Evolutionary conservation across 2,113 vertebrate genomes (phyloP), one percentile per base, ranked within the genome.

Genomic region (Acrocephalus arundinaceus): DNA sequence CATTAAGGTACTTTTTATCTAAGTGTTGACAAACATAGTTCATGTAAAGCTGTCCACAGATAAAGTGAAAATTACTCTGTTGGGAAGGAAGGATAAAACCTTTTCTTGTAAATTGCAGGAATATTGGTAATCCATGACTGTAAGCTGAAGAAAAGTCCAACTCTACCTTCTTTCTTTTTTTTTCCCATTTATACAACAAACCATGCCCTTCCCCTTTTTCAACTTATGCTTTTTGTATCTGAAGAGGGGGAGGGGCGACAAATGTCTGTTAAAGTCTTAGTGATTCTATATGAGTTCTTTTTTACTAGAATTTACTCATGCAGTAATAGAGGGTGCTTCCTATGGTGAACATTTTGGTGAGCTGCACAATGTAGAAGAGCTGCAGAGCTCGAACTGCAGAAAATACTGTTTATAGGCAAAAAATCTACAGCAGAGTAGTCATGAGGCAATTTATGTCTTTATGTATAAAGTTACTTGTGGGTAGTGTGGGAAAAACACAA

Each of bases 201-300:
- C 3, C 7, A 6, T 1, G 1, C 2, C 4, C 59, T 63, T 51
- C 7, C 7, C 17, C 55, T 20, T 49, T 65, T 72, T 48, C 21
- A 65, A 13, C 3, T 75, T 49, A 23, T 2, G 6, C 0, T 28
- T 73, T 79, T 75, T 54, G 51, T 30, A 41, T 21, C 15, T 20
- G 4, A 49, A 41, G 7, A 0, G 0, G 4, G 10, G 4, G 28
- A 10, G 2, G 7, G 3, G 1, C 1, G 8, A 33, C 20, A 49
- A 35, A 73, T 30, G 17, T 41, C 11, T 57, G 9, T 48, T 27
- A 77, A 79, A 89, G 37, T 10, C 23, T 61, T 62, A 27, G 4
- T 54, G 9, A 39, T 59, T 74, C 15, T 75, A 6, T 48, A n/a
- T 18, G 24, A 18, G 7, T 30, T 54, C 2, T 57, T 84, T 81